Base-by-base conservation (phyloP, 2,888 invertebrate genomes). In the Suillia variegata region DNA sequence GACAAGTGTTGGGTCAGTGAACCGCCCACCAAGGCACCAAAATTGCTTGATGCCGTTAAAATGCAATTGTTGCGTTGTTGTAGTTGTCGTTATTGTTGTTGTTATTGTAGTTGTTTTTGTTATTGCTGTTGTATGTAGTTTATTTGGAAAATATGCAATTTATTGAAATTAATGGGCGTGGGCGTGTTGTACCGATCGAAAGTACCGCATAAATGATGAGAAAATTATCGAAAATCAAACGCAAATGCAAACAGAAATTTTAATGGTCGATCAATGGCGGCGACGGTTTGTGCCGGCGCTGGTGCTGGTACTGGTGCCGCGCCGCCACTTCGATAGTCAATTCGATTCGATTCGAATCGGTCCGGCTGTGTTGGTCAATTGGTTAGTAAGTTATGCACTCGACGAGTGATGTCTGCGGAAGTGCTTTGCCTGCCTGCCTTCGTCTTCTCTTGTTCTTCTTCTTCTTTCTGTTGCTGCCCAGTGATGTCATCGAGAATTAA, bases 1-100 rank as follows among this genome's bases (percentile, higher is more conserved):
- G 31, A 31, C 33, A 51, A 31, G 51, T 51, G 51, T 33, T 51
- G 42, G 58, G 58, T 54, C 58, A 58, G 31, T 54, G 58, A 54
- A 54, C 49, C 57, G 61, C 57, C 48, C 55, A 58, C 58, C 63
- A 68, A 62, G 71, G 73, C 76, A 74, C 71, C 72, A 69, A 73
- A n/a, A 73, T 73, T 75, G 70, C 65, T 54, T 56, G 62, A 54
- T 31, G 59, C 69, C 65, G 63, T 65, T 73, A 68, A 68, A 70
- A 66, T 67, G 63, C 58, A 57, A 58, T 10, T 38, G 47, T 50
- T 56, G n/a, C n/a, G n/a, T n/a, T n/a, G n/a, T n/a, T n/a, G n/a
- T n/a, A n/a, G n/a, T n/a, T n/a, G n/a, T n/a, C n/a, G n/a, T n/a
- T n/a, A n/a, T n/a, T n/a, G n/a, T n/a, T n/a, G n/a, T n/a, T n/a